These are phyloP conservation scores for Apis mellifera DNA, from an alignment of 1,140 invertebrate species.

Conservation along the genomic window Amel_HAv3.1 CM009939.2:6491501-6492000, in stretches of 20 bases:
- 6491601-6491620: background rate
- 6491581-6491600: too few species aligned
- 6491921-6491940: too few species aligned
- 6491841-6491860: too few species aligned
- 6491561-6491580: too few species aligned
- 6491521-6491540: too few species aligned
- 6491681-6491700: too few species aligned
- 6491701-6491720: background rate
- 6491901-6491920: background rate
- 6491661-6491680: background rate
- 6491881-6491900: background rate
- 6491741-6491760: background rate
- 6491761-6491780: background rate
- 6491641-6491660: background rate
- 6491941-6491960: slow-evolving; percentile 74
- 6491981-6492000: slow-evolving; percentile 79
- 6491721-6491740: background rate
- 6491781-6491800: background rate
- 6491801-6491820: background rate
- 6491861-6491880: background rate
- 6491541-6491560: too few species aligned
- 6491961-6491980: slow-evolving; percentile 79
- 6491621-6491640: background rate
- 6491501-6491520: too few species aligned
- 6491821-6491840: too few species aligned